Percentiles rank a stretch among this genome's conserved stretches.
Conservation (phyloP, 2,797 vertebrate species). For the Hyperoplus immaculatus region DNA sequence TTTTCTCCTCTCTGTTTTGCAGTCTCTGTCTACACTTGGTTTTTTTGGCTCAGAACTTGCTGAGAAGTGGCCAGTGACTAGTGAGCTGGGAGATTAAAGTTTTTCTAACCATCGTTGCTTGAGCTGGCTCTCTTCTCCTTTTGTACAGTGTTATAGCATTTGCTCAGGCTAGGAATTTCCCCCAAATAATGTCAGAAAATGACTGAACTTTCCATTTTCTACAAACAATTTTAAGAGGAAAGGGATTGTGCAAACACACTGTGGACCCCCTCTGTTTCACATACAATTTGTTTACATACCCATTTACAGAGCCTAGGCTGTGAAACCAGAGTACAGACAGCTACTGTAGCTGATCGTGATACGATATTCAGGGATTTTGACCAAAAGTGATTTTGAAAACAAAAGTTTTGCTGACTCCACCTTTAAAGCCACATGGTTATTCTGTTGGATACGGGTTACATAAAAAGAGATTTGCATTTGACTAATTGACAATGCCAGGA, state of each 20-base stretch:
- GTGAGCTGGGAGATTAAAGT: slow-evolving; percentile 8
- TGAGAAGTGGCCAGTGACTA: slow-evolving; percentile 13
- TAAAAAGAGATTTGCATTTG: slow-evolving; percentile 17
- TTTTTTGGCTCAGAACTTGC: slow-evolving; percentile 6
- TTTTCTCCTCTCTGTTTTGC: neutral
- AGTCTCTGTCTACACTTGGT: slow-evolving; percentile 4
- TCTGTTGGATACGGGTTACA: slow-evolving; percentile 32
- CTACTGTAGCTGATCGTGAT: too few relatives aligned
- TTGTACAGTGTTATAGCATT: slow-evolving; percentile 28
- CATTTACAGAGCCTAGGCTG: too few relatives aligned
- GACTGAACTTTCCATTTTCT: slow-evolving; percentile 29
- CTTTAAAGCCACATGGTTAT: slow-evolving; percentile 25
- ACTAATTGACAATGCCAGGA: slow-evolving; percentile 15
- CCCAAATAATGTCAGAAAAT: slow-evolving; percentile 50
- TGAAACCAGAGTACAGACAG: too few relatives aligned
- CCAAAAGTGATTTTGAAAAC: too few relatives aligned
- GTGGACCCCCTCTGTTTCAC: neutral
- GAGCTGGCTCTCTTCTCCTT: slow-evolving; percentile 16
- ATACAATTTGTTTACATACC: too few relatives aligned
- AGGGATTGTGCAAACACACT: slow-evolving; percentile 46
- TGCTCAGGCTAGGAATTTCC: slow-evolving; percentile 25
- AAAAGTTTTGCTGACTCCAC: too few relatives aligned
- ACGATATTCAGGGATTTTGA: too few relatives aligned
- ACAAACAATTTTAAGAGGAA: slow-evolving; percentile 44
- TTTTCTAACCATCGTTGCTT: slow-evolving; percentile 25